These are phyloP conservation scores for Umimayanthus chanpuru DNA, from an alignment of 92 coral and sea anemone species.

Conservation along the genomic window DNA sequence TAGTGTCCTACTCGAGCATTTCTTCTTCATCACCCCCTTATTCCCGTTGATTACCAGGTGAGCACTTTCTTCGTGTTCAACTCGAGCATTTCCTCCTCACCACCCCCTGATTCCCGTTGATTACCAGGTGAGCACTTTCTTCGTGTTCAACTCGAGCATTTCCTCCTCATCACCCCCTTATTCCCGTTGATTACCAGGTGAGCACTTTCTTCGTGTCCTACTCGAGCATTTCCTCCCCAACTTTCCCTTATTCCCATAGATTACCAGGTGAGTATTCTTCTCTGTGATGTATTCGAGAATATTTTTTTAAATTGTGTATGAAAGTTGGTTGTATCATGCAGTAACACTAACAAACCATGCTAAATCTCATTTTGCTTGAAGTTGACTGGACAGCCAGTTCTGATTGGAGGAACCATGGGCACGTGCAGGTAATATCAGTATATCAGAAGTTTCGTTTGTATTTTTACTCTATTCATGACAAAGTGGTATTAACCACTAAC, in stretches of 20 bases:
- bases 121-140: too few species aligned
- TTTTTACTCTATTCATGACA: background rate
- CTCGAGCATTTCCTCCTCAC: too few species aligned
- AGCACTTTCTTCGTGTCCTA: background rate
- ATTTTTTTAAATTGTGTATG: background rate
- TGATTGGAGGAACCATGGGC: conserved; percentile 99
- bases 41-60: too few species aligned
- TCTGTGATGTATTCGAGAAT: too few species aligned
- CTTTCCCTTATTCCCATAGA: conserved; percentile 96
- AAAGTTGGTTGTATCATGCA: background rate
- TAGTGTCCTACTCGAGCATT: too few species aligned
- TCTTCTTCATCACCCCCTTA: too few species aligned
- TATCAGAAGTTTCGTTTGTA: background rate
- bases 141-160: conserved; percentile 96
- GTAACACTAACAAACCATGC: background rate
- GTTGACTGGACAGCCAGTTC: conserved; percentile 98
- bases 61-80: too few species aligned
- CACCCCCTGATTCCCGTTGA: too few species aligned
- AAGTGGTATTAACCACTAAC: background rate
- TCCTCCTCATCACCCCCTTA: conserved; percentile 97
- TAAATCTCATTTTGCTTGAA: conserved; percentile 30
- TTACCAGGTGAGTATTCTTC: conserved; percentile 45
- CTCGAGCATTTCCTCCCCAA: conserved; percentile 69
- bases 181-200: conserved; percentile 88
- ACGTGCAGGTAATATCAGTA: conserved; percentile 81